Evolutionary conservation across 2,888 invertebrate genomes (phyloP).

Genomic region (Imbricaverruca yamaguchii): DNA sequence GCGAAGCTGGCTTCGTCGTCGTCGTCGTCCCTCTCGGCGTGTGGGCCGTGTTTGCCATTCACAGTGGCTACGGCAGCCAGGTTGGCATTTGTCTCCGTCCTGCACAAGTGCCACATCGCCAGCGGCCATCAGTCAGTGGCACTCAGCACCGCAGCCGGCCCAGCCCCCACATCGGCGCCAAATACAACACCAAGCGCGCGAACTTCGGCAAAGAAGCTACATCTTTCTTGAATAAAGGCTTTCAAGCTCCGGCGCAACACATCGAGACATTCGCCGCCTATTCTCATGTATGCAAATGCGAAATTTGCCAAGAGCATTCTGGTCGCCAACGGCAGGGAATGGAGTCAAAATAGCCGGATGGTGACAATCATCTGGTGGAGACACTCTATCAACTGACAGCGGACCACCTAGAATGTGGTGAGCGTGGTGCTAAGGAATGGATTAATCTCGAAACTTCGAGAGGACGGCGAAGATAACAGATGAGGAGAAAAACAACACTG

Average conservation of each 20-base stretch:
- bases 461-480: background rate
- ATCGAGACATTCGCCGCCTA: background rate
- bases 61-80: background rate
- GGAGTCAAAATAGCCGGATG: background rate
- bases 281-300: background rate
- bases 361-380: too few species aligned
- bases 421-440: too few species aligned
- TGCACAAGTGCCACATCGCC: background rate
- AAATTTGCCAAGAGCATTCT: background rate
- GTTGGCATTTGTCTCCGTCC: slow-evolving; percentile 10
- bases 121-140: background rate
- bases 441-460: background rate
- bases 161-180: background rate
- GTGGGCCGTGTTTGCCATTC: slow-evolving; percentile 5
- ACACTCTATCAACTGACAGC: too few species aligned
- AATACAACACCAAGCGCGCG: background rate
- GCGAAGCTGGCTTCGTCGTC: slow-evolving; percentile 26
- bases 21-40: slow-evolving; percentile 11
- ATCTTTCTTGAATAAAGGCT: too few species aligned
- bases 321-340: background rate
- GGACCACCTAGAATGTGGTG: too few species aligned
- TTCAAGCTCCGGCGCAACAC: too few species aligned
- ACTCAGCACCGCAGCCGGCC: background rate
- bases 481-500: background rate
- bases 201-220: background rate